phyloP scores from a whole-genome alignment of 1,140 invertebrate genomes.

The Holcopasites calliopsidis region DNA sequence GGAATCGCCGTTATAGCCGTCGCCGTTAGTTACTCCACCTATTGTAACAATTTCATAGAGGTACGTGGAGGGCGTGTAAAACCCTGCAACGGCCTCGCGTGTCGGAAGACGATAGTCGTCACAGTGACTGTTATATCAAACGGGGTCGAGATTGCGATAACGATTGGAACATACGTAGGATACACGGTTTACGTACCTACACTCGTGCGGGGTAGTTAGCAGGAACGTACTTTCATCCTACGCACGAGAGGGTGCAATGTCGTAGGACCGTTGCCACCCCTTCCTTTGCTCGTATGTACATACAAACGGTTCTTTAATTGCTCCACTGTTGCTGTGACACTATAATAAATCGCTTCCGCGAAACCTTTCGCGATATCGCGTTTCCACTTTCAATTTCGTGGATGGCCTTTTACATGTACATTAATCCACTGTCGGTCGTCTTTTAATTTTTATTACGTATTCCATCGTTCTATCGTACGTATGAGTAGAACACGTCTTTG shows the following conservation, averaged over 20 bases:
- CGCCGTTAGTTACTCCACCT: constrained; percentile 61
- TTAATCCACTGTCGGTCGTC: neutral
- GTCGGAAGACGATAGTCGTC: constrained; percentile 76
- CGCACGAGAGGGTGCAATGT: constrained; percentile 52
- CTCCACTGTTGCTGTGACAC: neutral
- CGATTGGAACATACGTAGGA: constrained; percentile 74
- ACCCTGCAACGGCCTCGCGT: constrained; percentile 69
- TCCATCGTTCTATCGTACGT: too few relatives aligned
- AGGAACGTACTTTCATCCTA: constrained; percentile 59
- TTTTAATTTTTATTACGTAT: too few relatives aligned
- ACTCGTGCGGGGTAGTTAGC: constrained; percentile 49
- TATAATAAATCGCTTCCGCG: neutral
- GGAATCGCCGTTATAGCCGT: constrained; percentile 55
- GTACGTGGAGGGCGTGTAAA: constrained; percentile 53
- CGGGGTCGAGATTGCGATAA: constrained; percentile 74
- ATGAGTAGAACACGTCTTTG: neutral
- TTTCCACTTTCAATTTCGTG: neutral
- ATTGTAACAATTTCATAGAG: constrained; percentile 67
- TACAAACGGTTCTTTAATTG: neutral
- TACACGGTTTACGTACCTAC: constrained; percentile 66
- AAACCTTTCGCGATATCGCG: neutral
- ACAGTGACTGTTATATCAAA: constrained; percentile 79
- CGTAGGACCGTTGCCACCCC: constrained; percentile 29
- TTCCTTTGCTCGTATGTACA: neutral
- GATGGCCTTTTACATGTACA: neutral